Evolutionary conservation across 2,113 vertebrate species (phyloP).

Genomic region (Callipepla squamata): DNA sequence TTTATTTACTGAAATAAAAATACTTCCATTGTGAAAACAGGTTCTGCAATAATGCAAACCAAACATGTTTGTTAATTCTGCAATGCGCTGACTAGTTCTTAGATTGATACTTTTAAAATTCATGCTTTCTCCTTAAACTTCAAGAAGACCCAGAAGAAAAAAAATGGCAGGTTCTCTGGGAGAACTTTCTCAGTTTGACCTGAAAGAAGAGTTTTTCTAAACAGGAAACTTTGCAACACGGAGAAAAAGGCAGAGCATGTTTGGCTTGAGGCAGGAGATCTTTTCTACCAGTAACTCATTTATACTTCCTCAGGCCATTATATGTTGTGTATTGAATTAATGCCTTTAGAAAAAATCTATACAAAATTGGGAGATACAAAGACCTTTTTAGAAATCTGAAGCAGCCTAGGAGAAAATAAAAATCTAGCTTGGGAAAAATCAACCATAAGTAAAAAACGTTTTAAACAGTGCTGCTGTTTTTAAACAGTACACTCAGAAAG

Average conservation of each 20-base stretch:
- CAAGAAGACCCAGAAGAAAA: neutral
- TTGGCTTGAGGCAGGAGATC: neutral
- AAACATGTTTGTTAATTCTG: neutral
- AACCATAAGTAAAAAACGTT: neutral
- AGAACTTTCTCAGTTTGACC: neutral
- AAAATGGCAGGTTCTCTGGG: neutral
- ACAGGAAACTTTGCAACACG: neutral
- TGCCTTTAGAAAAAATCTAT: neutral
- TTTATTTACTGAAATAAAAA: neutral
- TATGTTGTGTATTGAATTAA: neutral
- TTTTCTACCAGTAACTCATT: neutral
- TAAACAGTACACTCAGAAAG: neutral
- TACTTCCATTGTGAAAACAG: neutral
- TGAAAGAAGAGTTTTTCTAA: neutral
- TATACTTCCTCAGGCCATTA: neutral
- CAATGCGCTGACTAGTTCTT: neutral
- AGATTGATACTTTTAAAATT: neutral
- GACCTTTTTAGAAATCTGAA: neutral
- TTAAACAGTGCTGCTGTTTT: neutral
- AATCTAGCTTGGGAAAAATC: neutral
- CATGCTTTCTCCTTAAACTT: neutral
- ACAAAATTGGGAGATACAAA: neutral
- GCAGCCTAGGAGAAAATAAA: neutral
- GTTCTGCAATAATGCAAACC: neutral
- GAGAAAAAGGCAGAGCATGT: neutral